These are phyloP conservation scores for Labeo catla DNA, from an alignment of 2,113 vertebrate genomes.

Conservation along the genomic window DNA sequence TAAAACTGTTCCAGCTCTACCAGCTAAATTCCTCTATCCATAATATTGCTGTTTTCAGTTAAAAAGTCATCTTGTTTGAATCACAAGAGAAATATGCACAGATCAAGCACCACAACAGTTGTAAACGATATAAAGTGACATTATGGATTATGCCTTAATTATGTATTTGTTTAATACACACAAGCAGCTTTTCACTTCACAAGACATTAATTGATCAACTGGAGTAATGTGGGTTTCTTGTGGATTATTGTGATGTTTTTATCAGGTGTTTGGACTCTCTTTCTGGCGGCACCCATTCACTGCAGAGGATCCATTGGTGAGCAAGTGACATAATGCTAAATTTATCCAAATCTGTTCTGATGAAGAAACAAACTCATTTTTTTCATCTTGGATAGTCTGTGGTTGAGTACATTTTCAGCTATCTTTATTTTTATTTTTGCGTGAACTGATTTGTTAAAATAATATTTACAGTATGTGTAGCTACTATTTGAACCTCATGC, in stretches of 20 bases:
- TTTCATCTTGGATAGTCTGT: not conserved
- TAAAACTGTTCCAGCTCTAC: too few relatives aligned
- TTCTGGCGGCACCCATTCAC: not conserved
- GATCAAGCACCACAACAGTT: not conserved
- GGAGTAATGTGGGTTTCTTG: not conserved
- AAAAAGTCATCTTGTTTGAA: not conserved
- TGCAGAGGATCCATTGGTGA: not conserved
- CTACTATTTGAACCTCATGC: not conserved
- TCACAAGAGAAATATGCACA: not conserved
- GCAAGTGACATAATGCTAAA: not conserved
- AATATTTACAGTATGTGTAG: not conserved
- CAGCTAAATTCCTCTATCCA: too few relatives aligned
- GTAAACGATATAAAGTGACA: not conserved
- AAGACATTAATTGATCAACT: not conserved
- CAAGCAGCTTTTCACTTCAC: not conserved
- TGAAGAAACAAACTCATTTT: not conserved
- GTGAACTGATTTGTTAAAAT: not conserved
- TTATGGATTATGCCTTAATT: too few relatives aligned
- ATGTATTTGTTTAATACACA: too few relatives aligned
- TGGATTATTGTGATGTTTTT: not conserved
- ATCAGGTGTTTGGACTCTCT: not conserved
- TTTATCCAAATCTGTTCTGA: too few relatives aligned
- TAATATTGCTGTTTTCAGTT: not conserved
- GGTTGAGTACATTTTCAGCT: not conserved
- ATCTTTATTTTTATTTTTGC: too few relatives aligned